phyloP scores from a whole-genome alignment of 1,140 invertebrate species.

The Eupristina koningsbergeri region DNA sequence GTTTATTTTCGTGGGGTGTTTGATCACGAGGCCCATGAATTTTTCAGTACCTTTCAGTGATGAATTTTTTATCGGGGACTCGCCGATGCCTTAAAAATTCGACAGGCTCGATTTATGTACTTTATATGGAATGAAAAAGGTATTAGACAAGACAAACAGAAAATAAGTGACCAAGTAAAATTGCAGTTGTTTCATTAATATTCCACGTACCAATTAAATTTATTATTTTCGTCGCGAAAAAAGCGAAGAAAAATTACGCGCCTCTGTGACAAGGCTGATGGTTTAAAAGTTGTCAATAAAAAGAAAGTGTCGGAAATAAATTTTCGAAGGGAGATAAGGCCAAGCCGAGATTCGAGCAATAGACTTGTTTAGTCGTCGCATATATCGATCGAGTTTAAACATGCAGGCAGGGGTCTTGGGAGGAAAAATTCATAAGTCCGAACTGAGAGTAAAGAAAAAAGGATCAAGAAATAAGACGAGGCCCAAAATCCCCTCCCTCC shows the following conservation, averaged over 20 bases:
- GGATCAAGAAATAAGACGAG: background rate
- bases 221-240: background rate
- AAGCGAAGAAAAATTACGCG: background rate
- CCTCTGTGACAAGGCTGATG: background rate
- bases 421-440: constrained; percentile 38
- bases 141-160: background rate
- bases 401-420: background rate
- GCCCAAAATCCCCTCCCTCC: background rate
- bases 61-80: too few relatives aligned
- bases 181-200: background rate
- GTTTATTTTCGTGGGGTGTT: too few relatives aligned
- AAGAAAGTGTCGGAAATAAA: constrained; percentile 10
- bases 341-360: constrained; percentile 7
- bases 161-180: background rate
- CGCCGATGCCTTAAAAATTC: background rate
- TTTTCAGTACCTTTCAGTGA: too few relatives aligned
- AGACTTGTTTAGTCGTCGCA: constrained; percentile 17
- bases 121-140: background rate
- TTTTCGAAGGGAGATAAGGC: background rate
- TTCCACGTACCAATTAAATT: constrained; percentile 19
- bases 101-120: background rate
- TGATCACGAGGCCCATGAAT: too few relatives aligned
- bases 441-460: background rate
- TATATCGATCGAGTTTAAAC: constrained; percentile 6
- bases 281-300: background rate